Evolutionary conservation across 2,888 invertebrate genomes (phyloP).

Genomic region (Zhuqinia jingwanae): DNA sequence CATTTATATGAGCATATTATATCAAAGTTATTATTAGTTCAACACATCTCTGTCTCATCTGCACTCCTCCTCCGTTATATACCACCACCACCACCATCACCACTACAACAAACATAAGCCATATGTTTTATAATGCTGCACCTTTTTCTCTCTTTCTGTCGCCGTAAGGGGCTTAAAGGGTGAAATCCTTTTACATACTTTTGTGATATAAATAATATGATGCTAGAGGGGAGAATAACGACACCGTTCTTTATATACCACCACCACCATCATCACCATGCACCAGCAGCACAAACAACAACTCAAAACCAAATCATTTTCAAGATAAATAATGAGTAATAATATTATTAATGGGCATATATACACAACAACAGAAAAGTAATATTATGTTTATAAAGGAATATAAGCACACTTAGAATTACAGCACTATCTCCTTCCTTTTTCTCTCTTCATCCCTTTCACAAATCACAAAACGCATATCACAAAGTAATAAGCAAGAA

Average conservation of each 20-base stretch:
- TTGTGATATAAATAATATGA: background rate
- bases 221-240: conserved; percentile 33
- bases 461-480: conserved; percentile 37
- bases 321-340: conserved; percentile 67
- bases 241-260: background rate
- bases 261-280: background rate
- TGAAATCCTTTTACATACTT: conserved; percentile 25
- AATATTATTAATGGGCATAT: conserved; percentile 46
- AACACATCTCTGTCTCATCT: background rate
- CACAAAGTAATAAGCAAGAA: conserved; percentile 8
- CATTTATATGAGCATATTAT: too few species aligned
- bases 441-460: conserved; percentile 1
- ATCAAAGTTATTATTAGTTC: background rate
- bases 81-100: too few species aligned
- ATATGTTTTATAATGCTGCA: conserved; percentile 27
- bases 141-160: background rate
- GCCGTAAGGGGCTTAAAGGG: conserved; percentile 56
- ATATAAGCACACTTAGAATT: too few species aligned
- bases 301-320: conserved; percentile 56
- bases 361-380: background rate
- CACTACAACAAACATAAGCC: too few species aligned
- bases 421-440: too few species aligned
- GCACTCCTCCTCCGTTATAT: too few species aligned
- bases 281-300: conserved; percentile 10
- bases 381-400: too few species aligned